Evolutionary conservation across 2,113 vertebrate genomes (phyloP).

Genomic region (Anhinga rufa): DNA sequence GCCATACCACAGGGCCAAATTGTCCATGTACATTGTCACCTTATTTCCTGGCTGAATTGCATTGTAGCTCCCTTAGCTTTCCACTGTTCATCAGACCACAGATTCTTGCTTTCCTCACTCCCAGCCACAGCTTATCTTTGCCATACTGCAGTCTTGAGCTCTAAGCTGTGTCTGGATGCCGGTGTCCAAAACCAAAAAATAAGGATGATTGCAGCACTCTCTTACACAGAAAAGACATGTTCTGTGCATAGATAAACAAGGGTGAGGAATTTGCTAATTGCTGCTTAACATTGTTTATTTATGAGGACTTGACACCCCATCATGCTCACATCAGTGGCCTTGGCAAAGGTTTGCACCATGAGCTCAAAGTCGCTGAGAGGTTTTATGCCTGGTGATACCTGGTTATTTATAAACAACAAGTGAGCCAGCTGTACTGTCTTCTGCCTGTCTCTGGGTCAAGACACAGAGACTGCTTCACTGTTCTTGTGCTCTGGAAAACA

Average conservation of each 20-base stretch:
- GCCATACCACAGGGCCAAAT: not conserved
- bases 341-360: not conserved
- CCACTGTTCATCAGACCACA: not conserved
- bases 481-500: not conserved
- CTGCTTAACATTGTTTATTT: not conserved
- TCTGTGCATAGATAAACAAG: not conserved
- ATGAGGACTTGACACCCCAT: not conserved
- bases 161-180: not conserved
- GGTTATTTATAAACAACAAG: not conserved
- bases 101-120: not conserved
- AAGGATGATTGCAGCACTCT: not conserved
- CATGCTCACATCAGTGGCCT: not conserved
- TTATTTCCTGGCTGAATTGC: not conserved
- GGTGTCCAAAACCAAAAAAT: not conserved
- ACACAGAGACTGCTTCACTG: not conserved
- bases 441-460: not conserved
- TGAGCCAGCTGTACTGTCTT: accelerated
- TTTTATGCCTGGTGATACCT: not conserved
- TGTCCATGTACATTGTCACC: not conserved
- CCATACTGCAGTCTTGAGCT: not conserved
- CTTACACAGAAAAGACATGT: not conserved
- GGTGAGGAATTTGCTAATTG: not conserved
- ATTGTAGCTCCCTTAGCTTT: not conserved
- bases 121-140: not conserved
- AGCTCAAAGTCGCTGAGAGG: not conserved